Base-by-base conservation (phyloP, 2,113 vertebrate species). In the Caranx ignobilis region DNA sequence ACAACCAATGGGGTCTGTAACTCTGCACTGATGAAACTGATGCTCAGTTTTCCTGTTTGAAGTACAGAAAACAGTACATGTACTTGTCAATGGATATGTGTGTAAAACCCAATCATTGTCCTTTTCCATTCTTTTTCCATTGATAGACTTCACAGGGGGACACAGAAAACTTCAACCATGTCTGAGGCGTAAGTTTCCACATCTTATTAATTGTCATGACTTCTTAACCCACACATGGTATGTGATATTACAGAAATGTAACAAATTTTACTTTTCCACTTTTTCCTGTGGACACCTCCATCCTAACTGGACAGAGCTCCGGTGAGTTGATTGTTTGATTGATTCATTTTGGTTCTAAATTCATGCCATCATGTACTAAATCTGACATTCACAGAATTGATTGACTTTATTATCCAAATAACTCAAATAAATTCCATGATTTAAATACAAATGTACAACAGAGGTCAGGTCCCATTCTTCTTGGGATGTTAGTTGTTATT, bases 181-280 rank as follows among this genome's bases (percentile, higher is more conserved):
- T 94, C 94, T 86, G 90, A 94, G 37, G 87, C 77, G 94, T 95
- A 87, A 91, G 94, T 91, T 84, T 1, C 18, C 11, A 37, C 26
- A 2, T 64, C 15, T 61, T 3, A 55, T 67, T 52, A 43, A 65
- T 6, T 31, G 54, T 41, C 9, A 68, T 50, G 19, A 16, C 12
- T 78, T 9, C 0, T 43, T 15, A 39, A 56, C 15, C 54, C 1
- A 59, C 0, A 69, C 59, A 31, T 54, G 3, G 0, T 6, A 5
- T 21, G 3, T n/a, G 7, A 75, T 26, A 74, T 69, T 34, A 5
- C 0, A 47, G 6, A 32, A 35, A 4, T 37, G 1, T 68, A 78
- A 77, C 16, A 52, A 71, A 71, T 18, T 65, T 26, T 43, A 12
- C 21, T n/a, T 79, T 65, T 54, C 81, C 60, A 84, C 18, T 37